These are phyloP conservation scores for Oligia fasciuncula DNA, from an alignment of 2,888 invertebrate species.

Conservation along the genomic window DNA sequence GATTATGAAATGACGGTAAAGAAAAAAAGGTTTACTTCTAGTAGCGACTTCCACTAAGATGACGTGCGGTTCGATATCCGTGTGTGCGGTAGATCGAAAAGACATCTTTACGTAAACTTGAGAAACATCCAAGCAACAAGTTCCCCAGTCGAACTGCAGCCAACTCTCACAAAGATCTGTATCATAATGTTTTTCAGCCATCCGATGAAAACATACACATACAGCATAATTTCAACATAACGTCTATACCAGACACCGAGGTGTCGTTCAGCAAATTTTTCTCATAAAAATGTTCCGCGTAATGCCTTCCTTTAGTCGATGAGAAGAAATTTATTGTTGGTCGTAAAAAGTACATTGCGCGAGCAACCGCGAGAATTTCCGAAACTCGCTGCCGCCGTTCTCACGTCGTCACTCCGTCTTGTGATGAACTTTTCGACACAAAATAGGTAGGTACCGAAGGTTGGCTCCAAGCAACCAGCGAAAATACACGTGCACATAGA, in stretches of 20 bases:
- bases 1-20: neutral
- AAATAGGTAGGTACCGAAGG: neutral
- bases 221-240: constrained; percentile 41
- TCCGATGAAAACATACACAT: constrained; percentile 14
- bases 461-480: neutral
- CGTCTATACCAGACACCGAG: constrained; percentile 40
- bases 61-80: neutral
- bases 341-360: constrained; percentile 82
- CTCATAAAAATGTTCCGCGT: constrained; percentile 78
- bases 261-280: constrained; percentile 78
- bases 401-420: constrained; percentile 76
- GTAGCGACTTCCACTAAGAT: neutral
- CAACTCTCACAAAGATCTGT: neutral
- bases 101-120: neutral
- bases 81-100: neutral
- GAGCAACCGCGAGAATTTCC: constrained; percentile 76
- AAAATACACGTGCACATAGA: neutral
- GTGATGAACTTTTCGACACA: constrained; percentile 67
- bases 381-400: constrained; percentile 71
- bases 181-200: constrained; percentile 10
- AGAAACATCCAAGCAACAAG: constrained; percentile 24
- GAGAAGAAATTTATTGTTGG: constrained; percentile 82
- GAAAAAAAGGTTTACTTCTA: neutral
- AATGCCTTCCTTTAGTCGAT: constrained; percentile 80
- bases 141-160: neutral